Base-by-base conservation (phyloP, 2,113 vertebrate genomes). In the Platichthys stellatus region DNA sequence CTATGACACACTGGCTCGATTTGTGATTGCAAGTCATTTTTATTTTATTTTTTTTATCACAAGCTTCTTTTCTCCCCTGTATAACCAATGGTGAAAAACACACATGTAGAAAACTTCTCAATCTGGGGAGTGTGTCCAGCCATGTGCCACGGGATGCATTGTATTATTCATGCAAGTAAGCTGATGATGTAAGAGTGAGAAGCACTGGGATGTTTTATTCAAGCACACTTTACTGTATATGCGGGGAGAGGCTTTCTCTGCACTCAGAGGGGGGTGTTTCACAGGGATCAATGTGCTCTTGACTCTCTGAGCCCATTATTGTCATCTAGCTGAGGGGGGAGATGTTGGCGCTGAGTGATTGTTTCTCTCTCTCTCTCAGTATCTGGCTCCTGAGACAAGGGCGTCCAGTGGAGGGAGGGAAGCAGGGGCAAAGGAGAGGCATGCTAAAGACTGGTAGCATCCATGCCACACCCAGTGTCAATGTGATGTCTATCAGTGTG, bases 81-180 rank as follows among this genome's bases (percentile, higher is more conserved):
- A 21, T 58, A 35, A 61, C 14, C 21, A 11, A 60, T 73, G 14
- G 54, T 21, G 63, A 54, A 63, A 71, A 69, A n/a, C 4, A 10
- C 17, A 21, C 51, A n/a, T n/a, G 73, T 11, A 62, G 10, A 47
- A 12, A 56, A 23, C 6, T 47, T 53, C 21, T 54, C 35, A 28
- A 80, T 62, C 35, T 21, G 51, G 20, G 23, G 31, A 80, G 63
- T 40, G 15, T 59, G 67, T 80, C 38, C 59, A 58, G 68, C 47
- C 24, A 66, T 74, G 71, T 86, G 73, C 80, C 72, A 73, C 47
- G 53, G 64, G 60, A 91, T 92, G 3, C 70, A 87, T 89, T 93
- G 5, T 72, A 88, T 92, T 86, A 90, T 93, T 92, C n/a, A 93
- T 91, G 85, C 62, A 57, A 28, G 63, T 61, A 45, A 83, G 64